These are phyloP conservation scores for Grantiella picta DNA, from an alignment of 2,113 vertebrate species.

Conservation along the genomic window DNA sequence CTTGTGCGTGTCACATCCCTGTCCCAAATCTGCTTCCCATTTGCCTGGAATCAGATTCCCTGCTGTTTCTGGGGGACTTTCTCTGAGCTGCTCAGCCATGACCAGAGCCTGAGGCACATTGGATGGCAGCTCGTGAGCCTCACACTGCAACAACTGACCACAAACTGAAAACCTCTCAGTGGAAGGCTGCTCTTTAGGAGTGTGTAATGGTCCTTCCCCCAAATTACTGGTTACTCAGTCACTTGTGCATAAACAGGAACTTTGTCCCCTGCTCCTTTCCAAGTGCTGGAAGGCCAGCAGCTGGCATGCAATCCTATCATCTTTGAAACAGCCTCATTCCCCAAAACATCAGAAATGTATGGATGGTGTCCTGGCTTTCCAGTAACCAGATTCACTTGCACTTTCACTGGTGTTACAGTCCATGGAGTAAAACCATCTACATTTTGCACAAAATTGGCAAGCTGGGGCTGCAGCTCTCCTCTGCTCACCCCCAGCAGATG, in stretches of 20 bases:
- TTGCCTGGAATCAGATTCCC: neutral
- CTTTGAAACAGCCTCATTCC: constrained; percentile 24
- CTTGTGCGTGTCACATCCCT: neutral
- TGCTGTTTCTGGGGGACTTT: constrained; percentile 40
- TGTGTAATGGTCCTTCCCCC: constrained; percentile 53
- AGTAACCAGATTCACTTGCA: constrained; percentile 52
- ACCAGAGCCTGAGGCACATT: neutral
- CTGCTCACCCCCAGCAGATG: neutral
- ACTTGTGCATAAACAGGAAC: constrained; percentile 68
- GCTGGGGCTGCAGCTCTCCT: neutral
- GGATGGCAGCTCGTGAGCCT: constrained; percentile 39
- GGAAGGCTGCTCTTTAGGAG: constrained; percentile 57
- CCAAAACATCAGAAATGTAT: constrained; percentile 16
- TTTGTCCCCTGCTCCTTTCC: constrained; percentile 52
- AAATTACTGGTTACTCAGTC: constrained; percentile 64
- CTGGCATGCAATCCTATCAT: constrained; percentile 63
- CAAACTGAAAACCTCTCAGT: constrained; percentile 44
- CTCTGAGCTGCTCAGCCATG: neutral
- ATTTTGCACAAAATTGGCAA: neutral
- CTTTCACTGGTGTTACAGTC: neutral
- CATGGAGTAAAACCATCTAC: neutral
- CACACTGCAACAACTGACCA: constrained; percentile 45
- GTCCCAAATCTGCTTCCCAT: neutral
- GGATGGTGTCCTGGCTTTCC: constrained; percentile 40
- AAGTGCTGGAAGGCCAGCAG: constrained; percentile 36